phyloP scores from a whole-genome alignment of 2,888 invertebrate genomes.

The Diaprepes abbreviatus region DNA sequence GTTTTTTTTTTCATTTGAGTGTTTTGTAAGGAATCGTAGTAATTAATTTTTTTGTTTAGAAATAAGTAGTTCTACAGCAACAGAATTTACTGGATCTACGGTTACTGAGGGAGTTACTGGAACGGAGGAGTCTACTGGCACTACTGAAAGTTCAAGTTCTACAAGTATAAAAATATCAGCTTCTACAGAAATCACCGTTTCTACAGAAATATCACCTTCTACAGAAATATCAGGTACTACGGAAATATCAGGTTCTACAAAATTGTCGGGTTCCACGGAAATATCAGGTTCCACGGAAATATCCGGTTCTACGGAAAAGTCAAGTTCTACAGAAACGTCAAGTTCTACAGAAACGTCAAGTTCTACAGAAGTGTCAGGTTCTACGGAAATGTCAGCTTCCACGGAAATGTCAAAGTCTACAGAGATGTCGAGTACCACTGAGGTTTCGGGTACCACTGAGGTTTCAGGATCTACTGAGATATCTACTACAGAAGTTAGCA shows the following conservation, averaged over 20 bases:
- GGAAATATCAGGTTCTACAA: background rate
- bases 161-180: no score
- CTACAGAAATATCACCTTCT: background rate
- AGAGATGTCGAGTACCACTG: no score
- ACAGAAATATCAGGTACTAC: slow-evolving; percentile 34
- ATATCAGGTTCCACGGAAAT: no score
- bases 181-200: no score
- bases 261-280: slow-evolving; percentile 47
- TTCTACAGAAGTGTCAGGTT: background rate
- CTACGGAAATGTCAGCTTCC: slow-evolving; percentile 51
- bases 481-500: slow-evolving; percentile 48
- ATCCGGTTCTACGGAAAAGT: background rate
- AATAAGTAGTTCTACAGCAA: slow-evolving; percentile 16
- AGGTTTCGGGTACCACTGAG: slow-evolving; percentile 37
- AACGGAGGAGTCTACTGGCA: slow-evolving; percentile 33
- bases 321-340: slow-evolving; percentile 20
- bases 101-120: background rate
- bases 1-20: no score
- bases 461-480: slow-evolving; percentile 28
- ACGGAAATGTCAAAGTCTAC: slow-evolving; percentile 50
- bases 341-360: slow-evolving; percentile 18
- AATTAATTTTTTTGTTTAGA: background rate
- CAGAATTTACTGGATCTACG: slow-evolving; percentile 25
- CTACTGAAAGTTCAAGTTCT: slow-evolving; percentile 38
- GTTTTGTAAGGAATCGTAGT: no score